phyloP scores from a whole-genome alignment of 2,113 vertebrate genomes.

The Coryphaenoides rupestris region DNA sequence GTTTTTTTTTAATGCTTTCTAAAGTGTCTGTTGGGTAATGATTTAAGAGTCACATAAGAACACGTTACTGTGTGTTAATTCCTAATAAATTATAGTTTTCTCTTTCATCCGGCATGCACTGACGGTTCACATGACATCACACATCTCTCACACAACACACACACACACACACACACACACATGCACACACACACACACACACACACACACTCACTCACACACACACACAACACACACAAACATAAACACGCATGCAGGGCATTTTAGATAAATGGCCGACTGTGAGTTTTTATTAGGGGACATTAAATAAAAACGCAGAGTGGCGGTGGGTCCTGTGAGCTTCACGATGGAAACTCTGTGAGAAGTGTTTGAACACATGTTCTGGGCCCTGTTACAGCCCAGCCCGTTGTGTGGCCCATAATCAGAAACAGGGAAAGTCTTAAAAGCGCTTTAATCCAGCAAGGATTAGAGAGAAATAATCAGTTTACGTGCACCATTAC shows the following conservation, averaged over 20 bases:
- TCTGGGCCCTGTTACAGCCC: slow-evolving; percentile 44
- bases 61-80: no score
- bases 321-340: slow-evolving; percentile 46
- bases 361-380: slow-evolving; percentile 71
- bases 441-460: slow-evolving; percentile 54
- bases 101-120: slow-evolving; percentile 10
- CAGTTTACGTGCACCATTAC: slow-evolving; percentile 60
- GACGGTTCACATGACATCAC: slow-evolving; percentile 9
- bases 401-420: slow-evolving; percentile 64
- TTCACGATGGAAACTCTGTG: slow-evolving; percentile 52
- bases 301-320: slow-evolving; percentile 53
- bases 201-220: no score
- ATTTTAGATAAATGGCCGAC: slow-evolving; percentile 55
- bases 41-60: background rate
- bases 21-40: no score
- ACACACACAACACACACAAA: background rate
- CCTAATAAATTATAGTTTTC: background rate
- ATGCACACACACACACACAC: no score
- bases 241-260: slow-evolving; percentile 9
- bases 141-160: background rate
- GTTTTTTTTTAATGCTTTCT: no score
- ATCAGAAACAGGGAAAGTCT: slow-evolving; percentile 64
- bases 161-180: no score
- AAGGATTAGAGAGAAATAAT: slow-evolving; percentile 61
- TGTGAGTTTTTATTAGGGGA: slow-evolving; percentile 57